A percentile compares a stretch with the other conserved stretches of the same genome.
Conservation (phyloP, 1,140 invertebrate genomes). For the Trialeurodes vaporariorum region DNA sequence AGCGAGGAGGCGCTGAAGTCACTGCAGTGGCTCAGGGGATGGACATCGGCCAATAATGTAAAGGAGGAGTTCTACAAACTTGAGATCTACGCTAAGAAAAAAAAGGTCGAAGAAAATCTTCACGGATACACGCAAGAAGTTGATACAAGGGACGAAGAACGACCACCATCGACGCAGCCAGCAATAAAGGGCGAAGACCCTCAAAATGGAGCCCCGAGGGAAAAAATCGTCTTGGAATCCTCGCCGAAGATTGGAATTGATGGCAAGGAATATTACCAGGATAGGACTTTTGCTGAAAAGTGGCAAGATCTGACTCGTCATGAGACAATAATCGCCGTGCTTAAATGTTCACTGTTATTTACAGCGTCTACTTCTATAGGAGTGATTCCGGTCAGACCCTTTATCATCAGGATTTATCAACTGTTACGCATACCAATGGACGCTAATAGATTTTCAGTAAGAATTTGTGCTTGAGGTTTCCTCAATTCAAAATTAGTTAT, state of each 20-base stretch:
- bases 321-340: too few species aligned
- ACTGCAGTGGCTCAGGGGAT: constrained; percentile 37
- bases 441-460: too few species aligned
- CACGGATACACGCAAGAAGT: not conserved
- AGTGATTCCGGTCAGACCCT: too few species aligned
- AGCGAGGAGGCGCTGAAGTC: constrained; percentile 37
- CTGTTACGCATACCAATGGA: too few species aligned
- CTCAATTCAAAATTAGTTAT: too few species aligned
- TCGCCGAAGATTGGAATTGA: not conserved
- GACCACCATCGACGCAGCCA: too few species aligned
- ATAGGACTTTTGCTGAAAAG: not conserved
- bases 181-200: too few species aligned
- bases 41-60: constrained; percentile 35
- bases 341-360: too few species aligned
- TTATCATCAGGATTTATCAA: too few species aligned
- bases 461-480: too few species aligned
- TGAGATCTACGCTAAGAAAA: not conserved
- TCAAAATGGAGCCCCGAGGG: too few species aligned
- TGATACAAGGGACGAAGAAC: not conserved
- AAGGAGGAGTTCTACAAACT: constrained; percentile 33
- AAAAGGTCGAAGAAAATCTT: not conserved
- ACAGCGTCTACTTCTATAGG: too few species aligned
- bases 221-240: not conserved
- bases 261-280: not conserved
- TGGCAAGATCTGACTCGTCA: not conserved